A percentile compares a stretch with the other conserved stretches of the same genome.
Conservation (phyloP, 2,797 vertebrate species). For the Poeciliopsis infans region DNA sequence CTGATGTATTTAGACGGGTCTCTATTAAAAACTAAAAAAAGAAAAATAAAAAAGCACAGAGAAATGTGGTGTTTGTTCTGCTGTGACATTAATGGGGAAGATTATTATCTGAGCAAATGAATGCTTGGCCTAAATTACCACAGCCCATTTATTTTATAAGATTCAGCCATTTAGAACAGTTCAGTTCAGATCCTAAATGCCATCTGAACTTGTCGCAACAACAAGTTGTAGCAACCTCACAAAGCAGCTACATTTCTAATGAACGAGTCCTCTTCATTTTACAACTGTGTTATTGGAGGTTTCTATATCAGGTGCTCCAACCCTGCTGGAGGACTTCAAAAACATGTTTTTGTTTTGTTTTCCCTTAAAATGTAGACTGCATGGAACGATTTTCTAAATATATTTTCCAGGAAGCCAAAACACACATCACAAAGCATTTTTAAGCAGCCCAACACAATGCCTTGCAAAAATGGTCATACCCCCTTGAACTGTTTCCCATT, state of each 20-base stretch:
- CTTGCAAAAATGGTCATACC: neutral
- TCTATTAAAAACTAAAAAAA: slow-evolving; percentile 51
- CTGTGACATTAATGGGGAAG: slow-evolving; percentile 57
- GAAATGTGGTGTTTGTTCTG: slow-evolving; percentile 43
- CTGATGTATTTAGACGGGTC: slow-evolving; percentile 50
- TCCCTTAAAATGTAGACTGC: slow-evolving; percentile 2
- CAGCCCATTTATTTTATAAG: slow-evolving; percentile 65
- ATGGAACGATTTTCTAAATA: neutral
- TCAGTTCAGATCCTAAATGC: slow-evolving; percentile 29
- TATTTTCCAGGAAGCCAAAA: neutral
- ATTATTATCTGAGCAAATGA: slow-evolving; percentile 55
- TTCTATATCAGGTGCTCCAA: neutral
- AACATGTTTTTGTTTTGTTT: slow-evolving; percentile 16
- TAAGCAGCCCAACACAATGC: neutral
- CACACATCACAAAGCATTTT: neutral
- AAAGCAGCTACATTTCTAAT: neutral
- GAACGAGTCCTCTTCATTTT: neutral
- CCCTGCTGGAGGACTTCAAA: neutral
- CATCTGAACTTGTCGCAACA: neutral
- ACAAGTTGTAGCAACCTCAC: neutral
- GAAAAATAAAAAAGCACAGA: slow-evolving; percentile 14
- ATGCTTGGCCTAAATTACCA: slow-evolving; percentile 53
- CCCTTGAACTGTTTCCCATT: neutral
- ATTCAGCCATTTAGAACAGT: slow-evolving; percentile 43
- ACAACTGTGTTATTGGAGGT: neutral